Base-by-base conservation (phyloP, 2,888 invertebrate species). In the Sarcophaga rosellei region DNA sequence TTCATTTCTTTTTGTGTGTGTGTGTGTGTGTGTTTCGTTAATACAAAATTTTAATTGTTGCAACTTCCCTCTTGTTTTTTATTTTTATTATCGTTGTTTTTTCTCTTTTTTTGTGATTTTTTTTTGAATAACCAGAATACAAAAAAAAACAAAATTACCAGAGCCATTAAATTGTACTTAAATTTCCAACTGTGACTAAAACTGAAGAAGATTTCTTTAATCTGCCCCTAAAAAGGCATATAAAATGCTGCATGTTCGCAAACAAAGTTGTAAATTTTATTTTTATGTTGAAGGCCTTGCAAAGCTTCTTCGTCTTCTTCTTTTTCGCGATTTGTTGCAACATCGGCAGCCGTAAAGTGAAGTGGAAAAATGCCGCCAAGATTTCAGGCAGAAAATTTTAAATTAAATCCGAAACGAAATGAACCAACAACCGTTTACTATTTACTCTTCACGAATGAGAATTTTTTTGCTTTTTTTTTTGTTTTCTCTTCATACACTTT, bases 241-340 rank as follows among this genome's bases (percentile, higher is more conserved):
- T 62, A 61, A 76, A 86, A 83, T 69, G 69, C 81, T 81, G 47
- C 84, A 86, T 80, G 76, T 72, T 76, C 72, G 85, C 53, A 89
- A 89, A 90, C 90, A 91, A 90, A 90, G 91, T 91, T 90, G 90
- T 91, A 91, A 91, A 91, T 91, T 91, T 90, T 88, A 90, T 89
- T 90, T 91, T 91, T 89, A 91, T 90, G 72, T 77, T 70, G 57
- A 47, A 59, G 44, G 8, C 70, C 65, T 70, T 65, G 65, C 25
- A 15, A 44, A 17, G 25, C 15, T 35, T 17, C 25, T 65, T 23
- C 62, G 44, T 21, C 8, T 45, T 44, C 44, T 23, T 5, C 12
- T 20, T 59, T 44, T 45, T 66, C 5, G n/a, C 20, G 17, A 53
- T 15, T 23, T 63, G 23, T 63, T 66, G 12, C 25, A 25, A 65